A percentile compares a stretch with the other conserved stretches of the same genome.
Evolutionary conservation across 2,113 vertebrate genomes (phyloP).

Genomic region (Alligator mississippiensis): DNA sequence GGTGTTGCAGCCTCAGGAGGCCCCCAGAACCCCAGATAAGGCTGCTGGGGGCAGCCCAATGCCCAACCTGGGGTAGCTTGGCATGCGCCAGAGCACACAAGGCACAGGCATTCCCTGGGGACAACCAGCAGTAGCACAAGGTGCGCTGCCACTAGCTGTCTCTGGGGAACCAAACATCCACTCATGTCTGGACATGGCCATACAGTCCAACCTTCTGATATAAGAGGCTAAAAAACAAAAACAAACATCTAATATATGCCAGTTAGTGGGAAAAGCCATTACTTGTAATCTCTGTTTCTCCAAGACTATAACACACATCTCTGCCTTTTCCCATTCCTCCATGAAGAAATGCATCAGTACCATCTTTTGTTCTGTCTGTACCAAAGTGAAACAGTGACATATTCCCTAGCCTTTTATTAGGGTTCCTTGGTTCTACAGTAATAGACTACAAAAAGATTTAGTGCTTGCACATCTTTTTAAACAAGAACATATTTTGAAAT

Average conservation of each 20-base stretch:
- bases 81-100: no score
- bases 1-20: no score
- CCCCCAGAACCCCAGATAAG: no score
- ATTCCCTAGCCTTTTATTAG: not conserved
- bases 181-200: no score
- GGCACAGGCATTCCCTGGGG: no score
- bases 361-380: no score
- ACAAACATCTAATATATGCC: not conserved
- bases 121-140: no score
- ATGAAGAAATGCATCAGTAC: not conserved
- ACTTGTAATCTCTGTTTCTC: not conserved
- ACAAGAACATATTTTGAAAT: conserved; percentile 5
- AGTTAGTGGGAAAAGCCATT: conserved; percentile 1
- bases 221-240: not conserved
- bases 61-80: no score
- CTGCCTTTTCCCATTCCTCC: not conserved
- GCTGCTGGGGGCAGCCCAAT: no score
- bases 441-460: not conserved
- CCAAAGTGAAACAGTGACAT: not conserved
- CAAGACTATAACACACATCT: not conserved
- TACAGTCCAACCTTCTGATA: conserved; percentile 11
- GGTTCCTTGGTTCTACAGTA: not conserved
- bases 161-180: no score
- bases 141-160: no score
- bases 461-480: not conserved